Evolutionary conservation across 2,113 vertebrate genomes (phyloP).

Genomic region (Platichthys stellatus): DNA sequence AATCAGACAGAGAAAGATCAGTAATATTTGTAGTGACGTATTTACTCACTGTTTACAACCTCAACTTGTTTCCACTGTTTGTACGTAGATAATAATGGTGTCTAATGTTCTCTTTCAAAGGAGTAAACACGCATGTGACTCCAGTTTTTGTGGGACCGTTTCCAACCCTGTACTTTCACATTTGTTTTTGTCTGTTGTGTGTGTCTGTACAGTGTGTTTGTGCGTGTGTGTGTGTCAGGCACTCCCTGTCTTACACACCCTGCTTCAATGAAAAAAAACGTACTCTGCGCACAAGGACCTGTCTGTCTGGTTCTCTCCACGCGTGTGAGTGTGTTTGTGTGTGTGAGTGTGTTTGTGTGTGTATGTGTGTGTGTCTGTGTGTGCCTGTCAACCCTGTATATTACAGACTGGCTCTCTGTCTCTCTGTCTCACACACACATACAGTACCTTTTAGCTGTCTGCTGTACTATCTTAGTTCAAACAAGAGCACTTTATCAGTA

Average conservation of each 20-base stretch:
- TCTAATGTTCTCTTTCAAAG: constrained; percentile 8
- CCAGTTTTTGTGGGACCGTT: constrained; percentile 47
- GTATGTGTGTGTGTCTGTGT: constrained; percentile 23
- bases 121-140: constrained; percentile 41
- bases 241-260: constrained; percentile 74
- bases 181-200: constrained; percentile 58
- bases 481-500: constrained; percentile 44
- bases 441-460: constrained; percentile 15
- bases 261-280: constrained; percentile 21
- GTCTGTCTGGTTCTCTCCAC: constrained; percentile 67
- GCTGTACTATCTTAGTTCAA: constrained; percentile 43
- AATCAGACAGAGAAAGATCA: neutral
- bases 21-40: constrained; percentile 7
- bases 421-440: constrained; percentile 11
- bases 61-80: constrained; percentile 6
- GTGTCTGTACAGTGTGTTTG: constrained; percentile 11
- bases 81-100: neutral
- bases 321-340: neutral
- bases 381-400: constrained; percentile 16
- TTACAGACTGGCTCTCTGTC: constrained; percentile 38
- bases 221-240: constrained; percentile 30
- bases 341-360: too few relatives aligned
- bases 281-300: constrained; percentile 55
- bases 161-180: constrained; percentile 58
- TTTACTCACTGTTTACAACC: constrained; percentile 6